These are phyloP conservation scores for Ceramica pisi DNA, from an alignment of 2,888 invertebrate genomes.

Conservation along the genomic window DNA sequence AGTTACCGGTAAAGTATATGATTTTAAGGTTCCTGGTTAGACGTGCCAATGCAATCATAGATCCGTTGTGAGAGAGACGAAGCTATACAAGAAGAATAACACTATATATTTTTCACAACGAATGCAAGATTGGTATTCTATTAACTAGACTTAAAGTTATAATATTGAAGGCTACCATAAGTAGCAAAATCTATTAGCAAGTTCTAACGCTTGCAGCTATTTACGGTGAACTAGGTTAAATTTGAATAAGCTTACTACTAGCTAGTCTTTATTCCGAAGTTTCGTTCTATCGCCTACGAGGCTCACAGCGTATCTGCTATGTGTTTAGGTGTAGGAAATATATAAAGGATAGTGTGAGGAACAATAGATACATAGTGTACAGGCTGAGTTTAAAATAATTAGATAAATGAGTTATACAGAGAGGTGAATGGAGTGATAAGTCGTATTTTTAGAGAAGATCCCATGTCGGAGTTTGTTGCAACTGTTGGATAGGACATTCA, in stretches of 20 bases:
- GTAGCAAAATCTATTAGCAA: slow-evolving; percentile 24
- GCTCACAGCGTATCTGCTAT: background rate
- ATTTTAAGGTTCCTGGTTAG: no score
- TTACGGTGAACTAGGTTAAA: slow-evolving; percentile 53
- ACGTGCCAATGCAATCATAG: no score
- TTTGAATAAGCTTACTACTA: slow-evolving; percentile 58
- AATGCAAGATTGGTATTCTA: no score
- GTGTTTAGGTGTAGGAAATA: background rate
- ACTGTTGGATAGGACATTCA: no score
- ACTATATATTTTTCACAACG: no score
- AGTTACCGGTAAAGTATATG: no score
- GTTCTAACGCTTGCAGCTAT: slow-evolving; percentile 44
- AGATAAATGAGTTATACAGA: background rate
- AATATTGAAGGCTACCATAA: slow-evolving; percentile 31
- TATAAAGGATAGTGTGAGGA: slow-evolving; percentile 3
- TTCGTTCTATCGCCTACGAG: slow-evolving; percentile 36
- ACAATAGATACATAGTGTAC: background rate
- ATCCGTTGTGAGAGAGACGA: no score
- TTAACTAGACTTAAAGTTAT: background rate
- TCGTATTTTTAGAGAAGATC: no score
- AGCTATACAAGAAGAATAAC: no score
- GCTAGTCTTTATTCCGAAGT: slow-evolving; percentile 60
- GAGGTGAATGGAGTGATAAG: no score
- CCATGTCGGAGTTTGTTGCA: no score
- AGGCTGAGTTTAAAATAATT: background rate